Percentiles rank a stretch among this genome's conserved stretches.
These are phyloP conservation scores for Dasysyrphus albostriatus DNA, from an alignment of 2,888 invertebrate species.

Conservation along the genomic window DNA sequence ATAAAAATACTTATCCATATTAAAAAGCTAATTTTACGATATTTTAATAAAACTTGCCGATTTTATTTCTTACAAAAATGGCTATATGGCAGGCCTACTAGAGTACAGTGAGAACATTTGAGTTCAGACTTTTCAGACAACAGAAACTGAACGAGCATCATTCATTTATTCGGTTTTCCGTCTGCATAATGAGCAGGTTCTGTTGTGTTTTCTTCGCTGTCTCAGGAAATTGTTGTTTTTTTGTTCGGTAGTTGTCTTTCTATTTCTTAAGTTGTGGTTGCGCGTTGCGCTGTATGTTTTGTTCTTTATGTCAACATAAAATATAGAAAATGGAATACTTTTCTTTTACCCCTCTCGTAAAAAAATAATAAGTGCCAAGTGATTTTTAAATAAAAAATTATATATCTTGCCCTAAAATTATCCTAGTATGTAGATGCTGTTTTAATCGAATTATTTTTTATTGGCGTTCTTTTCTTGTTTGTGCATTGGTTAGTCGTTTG, in stretches of 20 bases:
- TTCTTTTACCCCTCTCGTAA: conserved; percentile 2
- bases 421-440: conserved; percentile 11
- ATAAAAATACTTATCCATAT: no score
- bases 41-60: no score
- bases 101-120: no score
- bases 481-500: conserved; percentile 42
- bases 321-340: conserved; percentile 49
- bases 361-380: conserved; percentile 21
- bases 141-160: conserved; percentile 2
- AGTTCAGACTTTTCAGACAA: no score
- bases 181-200: conserved; percentile 2
- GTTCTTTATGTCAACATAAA: conserved; percentile 71
- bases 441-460: conserved; percentile 11
- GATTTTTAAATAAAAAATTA: conserved; percentile 5
- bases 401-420: conserved; percentile 9
- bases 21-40: no score
- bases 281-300: conserved; percentile 59
- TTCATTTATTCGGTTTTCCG: no score
- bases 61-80: no score
- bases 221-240: conserved; percentile 54
- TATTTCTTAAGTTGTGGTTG: background rate
- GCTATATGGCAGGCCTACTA: no score
- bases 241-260: conserved; percentile 49
- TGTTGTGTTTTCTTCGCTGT: conserved; percentile 28
- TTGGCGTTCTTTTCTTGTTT: conserved; percentile 43